Percentiles rank a stretch among this genome's conserved stretches.
phyloP scores from a whole-genome alignment of 2,888 invertebrate genomes.

The Drosophila yooni region DNA sequence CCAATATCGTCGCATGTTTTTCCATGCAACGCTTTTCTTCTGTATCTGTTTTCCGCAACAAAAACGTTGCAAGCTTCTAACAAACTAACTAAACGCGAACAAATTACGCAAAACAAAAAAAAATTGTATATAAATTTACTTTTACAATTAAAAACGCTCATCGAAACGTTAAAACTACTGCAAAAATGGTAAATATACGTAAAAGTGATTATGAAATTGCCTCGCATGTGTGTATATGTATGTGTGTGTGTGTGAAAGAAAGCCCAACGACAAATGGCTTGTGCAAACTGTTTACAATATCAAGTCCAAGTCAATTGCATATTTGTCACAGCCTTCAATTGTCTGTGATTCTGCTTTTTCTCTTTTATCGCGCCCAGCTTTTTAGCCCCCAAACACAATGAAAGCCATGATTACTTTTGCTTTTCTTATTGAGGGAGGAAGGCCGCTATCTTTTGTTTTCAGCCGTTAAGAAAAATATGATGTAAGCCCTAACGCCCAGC shows the following conservation, averaged over 20 bases:
- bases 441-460: conserved; percentile 60
- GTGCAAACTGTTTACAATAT: conserved; percentile 51
- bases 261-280: conserved; percentile 14
- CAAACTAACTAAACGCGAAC: conserved; percentile 12
- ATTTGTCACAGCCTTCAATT: conserved; percentile 52
- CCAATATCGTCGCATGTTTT: conserved; percentile 65
- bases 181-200: conserved; percentile 69
- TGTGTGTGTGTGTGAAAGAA: background rate
- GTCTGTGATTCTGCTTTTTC: conserved; percentile 41
- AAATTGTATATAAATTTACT: conserved; percentile 6
- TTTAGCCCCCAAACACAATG: conserved; percentile 27
- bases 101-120: conserved; percentile 4
- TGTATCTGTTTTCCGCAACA: conserved; percentile 78
- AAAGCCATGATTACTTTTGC: conserved; percentile 41
- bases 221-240: conserved; percentile 8
- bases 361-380: background rate
- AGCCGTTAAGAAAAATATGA: conserved; percentile 71
- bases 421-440: conserved; percentile 15
- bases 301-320: conserved; percentile 61
- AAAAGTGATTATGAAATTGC: conserved; percentile 71
- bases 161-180: conserved; percentile 27
- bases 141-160: conserved; percentile 11
- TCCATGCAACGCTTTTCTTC: conserved; percentile 78
- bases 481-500: conserved; percentile 66
- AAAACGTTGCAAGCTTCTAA: conserved; percentile 47